Evolutionary conservation across 2,888 invertebrate species (phyloP), one percentile per base, ranked within the genome.

Genomic region (Diloba caeruleocephala): DNA sequence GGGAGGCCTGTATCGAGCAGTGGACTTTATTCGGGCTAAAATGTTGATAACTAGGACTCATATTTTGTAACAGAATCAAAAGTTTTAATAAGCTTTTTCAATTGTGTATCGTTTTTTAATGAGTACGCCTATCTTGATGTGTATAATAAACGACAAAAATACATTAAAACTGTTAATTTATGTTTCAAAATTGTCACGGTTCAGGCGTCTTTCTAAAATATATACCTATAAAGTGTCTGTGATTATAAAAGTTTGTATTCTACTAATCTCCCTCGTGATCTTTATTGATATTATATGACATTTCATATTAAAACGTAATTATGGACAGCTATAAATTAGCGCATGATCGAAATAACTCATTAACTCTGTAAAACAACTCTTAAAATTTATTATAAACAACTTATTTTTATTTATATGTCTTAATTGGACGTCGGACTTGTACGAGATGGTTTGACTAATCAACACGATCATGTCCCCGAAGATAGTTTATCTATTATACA

Each of bases 401-500:
- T 79, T 79, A 74, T 77, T 79, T 77, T 79, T 79, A 80, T 82
- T 80, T 80, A 78, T 78, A 79, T 54, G 66, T 79, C 82, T 83
- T 84, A 84, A 84, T 85, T 83, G 82, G 78, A 74, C 60, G 62
- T 63, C 60, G 62, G 66, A 69, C 68, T 75, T 72, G 74, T 79
- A 74, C 57, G 74, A 77, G 72, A 74, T 71, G 67, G 68, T 69
- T 69, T 66, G 60, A 56, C 82, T 90, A 89, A 91, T 90, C 90
- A 88, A 82, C 74, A 67, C 77, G 80, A 92, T 90, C 91, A 72
- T 91, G 90, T 90, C 81, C 61, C 73, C 70, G 62, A 71, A 85
- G 88, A 89, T 84, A 87, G 72, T 82, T 85, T 92, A 92, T 92
- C 90, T 85, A 75, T 67, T 58, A 67, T 81, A 92, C 92, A 92